These are phyloP conservation scores for Hemiprocne comata DNA, from an alignment of 2,113 vertebrate genomes.

Conservation along the genomic window DNA sequence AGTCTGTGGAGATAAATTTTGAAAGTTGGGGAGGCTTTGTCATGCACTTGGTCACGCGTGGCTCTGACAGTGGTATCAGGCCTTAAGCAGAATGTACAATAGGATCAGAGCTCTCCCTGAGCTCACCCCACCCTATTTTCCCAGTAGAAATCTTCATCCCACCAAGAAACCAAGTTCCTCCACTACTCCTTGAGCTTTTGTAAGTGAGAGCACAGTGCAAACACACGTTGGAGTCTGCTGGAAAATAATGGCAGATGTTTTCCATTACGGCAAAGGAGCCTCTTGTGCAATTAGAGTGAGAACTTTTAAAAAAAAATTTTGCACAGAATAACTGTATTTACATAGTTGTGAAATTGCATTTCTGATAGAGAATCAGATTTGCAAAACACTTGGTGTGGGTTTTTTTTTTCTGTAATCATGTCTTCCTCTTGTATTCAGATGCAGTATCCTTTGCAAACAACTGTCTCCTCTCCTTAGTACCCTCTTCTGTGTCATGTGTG, in stretches of 20 bases:
- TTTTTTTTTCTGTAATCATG: not conserved
- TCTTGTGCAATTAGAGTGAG: slow-evolving; percentile 40
- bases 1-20: not conserved
- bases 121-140: not conserved
- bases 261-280: slow-evolving; percentile 23
- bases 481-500: not conserved
- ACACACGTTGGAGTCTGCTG: not conserved
- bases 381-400: not conserved
- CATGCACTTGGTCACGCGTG: not conserved
- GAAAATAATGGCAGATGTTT: slow-evolving; percentile 21
- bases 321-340: slow-evolving; percentile 21
- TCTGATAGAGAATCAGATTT: slow-evolving; percentile 51
- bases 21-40: not conserved
- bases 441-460: not conserved
- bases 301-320: not conserved
- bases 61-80: not conserved
- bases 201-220: not conserved
- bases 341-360: slow-evolving; percentile 22
- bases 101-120: not conserved
- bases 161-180: not conserved
- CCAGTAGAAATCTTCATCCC: not conserved
- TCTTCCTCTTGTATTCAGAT: not conserved
- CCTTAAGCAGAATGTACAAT: not conserved
- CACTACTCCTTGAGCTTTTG: not conserved
- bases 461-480: not conserved